phyloP scores from a whole-genome alignment of 2,888 invertebrate species.

The Graphium colonna region DNA sequence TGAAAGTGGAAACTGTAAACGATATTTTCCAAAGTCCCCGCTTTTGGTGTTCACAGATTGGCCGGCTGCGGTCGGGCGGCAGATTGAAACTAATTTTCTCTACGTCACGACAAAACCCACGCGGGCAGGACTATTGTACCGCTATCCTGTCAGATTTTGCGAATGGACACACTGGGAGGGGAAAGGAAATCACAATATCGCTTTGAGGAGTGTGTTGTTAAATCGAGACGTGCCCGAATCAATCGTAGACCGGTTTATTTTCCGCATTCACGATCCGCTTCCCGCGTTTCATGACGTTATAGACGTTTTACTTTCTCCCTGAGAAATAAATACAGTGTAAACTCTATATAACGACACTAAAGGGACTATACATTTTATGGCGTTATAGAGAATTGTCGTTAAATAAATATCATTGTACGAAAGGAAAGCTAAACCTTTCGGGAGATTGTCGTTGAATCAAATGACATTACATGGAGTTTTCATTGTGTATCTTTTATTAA shows the following conservation, averaged over 20 bases:
- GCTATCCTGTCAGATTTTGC: constrained; percentile 45
- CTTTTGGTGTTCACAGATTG: constrained; percentile 41
- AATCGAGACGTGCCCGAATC: constrained; percentile 16
- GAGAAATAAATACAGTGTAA: no score
- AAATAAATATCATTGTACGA: no score
- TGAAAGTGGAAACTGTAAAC: constrained; percentile 10
- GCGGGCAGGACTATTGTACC: constrained; percentile 36
- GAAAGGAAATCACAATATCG: constrained; percentile 16
- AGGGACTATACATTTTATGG: no score
- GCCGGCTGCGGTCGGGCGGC: constrained; percentile 50
- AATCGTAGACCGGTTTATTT: background rate
- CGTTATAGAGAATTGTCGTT: no score
- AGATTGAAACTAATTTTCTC: constrained; percentile 70
- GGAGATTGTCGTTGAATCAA: no score
- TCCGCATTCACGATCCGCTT: background rate
- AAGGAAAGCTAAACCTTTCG: no score
- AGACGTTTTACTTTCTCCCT: no score
- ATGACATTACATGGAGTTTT: no score
- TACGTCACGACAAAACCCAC: constrained; percentile 50
- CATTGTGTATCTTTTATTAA: no score
- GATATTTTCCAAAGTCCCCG: constrained; percentile 11
- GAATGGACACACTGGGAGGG: constrained; percentile 35
- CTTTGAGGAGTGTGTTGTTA: constrained; percentile 20
- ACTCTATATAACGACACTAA: no score
- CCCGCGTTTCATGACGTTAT: no score